These are phyloP conservation scores for Dolichotis patagonum DNA, from an alignment of 2,113 vertebrate genomes.

Conservation along the genomic window DNA sequence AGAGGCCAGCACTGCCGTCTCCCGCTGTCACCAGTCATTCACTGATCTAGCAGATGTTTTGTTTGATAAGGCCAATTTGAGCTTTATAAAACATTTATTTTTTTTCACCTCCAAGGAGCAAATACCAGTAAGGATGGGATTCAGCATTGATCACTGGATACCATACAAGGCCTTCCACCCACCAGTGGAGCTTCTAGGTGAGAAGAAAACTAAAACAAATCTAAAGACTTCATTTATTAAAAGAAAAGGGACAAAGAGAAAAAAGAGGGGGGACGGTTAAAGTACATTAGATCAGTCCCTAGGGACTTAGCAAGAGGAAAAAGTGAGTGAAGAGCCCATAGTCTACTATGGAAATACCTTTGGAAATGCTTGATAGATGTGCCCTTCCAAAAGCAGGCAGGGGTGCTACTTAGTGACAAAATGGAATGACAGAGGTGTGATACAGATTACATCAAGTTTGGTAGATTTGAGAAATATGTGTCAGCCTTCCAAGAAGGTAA, in stretches of 20 bases:
- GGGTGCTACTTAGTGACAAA: background rate
- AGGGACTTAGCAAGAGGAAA: background rate
- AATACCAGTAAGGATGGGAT: conserved; percentile 79
- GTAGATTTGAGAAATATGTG: background rate
- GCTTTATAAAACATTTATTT: conserved; percentile 83
- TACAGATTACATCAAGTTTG: background rate
- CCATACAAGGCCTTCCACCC: conserved; percentile 47
- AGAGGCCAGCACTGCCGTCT: conserved; percentile 82
- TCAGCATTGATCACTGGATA: conserved; percentile 58
- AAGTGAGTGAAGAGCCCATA: background rate
- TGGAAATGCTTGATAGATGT: conserved; percentile 42
- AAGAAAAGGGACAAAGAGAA: background rate
- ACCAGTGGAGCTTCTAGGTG: conserved; percentile 59
- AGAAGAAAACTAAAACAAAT: conserved; percentile 69
- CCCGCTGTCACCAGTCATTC: conserved; percentile 87
- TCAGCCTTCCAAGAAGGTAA: conserved; percentile 17
- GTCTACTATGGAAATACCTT: conserved; percentile 1
- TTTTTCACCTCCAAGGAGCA: conserved; percentile 76
- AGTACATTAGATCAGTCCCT: conserved; percentile 43
- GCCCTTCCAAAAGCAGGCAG: background rate
- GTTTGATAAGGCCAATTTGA: conserved; percentile 86
- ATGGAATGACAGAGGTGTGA: background rate
- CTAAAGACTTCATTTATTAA: conserved; percentile 62
- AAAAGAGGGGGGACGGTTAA: conserved; percentile 31
- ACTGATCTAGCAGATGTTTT: conserved; percentile 85